Evolutionary conservation across 2,888 invertebrate genomes (phyloP).

Genomic region (Ichneumoninae sp.): DNA sequence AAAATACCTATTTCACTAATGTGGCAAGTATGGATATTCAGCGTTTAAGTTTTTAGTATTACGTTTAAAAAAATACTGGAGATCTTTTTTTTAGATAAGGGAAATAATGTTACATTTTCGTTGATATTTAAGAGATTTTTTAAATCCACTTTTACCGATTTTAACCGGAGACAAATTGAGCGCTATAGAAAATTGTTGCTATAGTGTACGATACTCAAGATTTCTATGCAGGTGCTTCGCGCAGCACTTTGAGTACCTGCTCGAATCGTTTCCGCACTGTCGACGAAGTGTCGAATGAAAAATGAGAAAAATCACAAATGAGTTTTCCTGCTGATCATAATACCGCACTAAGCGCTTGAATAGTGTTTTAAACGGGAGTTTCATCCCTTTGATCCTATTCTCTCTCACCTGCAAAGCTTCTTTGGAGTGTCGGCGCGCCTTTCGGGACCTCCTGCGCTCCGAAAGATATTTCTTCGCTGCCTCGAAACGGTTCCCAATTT

Average conservation of each 20-base stretch:
- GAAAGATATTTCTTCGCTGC: slow-evolving; percentile 37
- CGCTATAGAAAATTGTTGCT: neutral
- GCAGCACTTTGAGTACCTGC: neutral
- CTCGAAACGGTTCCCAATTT: slow-evolving; percentile 54
- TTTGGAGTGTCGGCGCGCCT: slow-evolving; percentile 20
- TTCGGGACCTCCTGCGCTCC: slow-evolving; percentile 34
- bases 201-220: neutral
- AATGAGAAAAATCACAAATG: slow-evolving; percentile 29
- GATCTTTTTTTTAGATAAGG: neutral
- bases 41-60: neutral
- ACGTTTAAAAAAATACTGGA: neutral
- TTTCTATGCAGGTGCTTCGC: neutral
- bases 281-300: neutral
- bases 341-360: neutral
- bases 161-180: neutral
- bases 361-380: neutral
- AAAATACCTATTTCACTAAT: neutral
- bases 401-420: slow-evolving; percentile 54
- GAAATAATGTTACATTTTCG: neutral
- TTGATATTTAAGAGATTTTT: neutral
- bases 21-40: neutral
- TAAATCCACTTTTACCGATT: neutral
- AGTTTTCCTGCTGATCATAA: slow-evolving; percentile 13
- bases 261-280: neutral
- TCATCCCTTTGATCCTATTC: slow-evolving; percentile 6